Percentiles rank a stretch among this genome's conserved stretches.
Conservation (phyloP, 2,797 vertebrate genomes). For the Falco peregrinus region DNA sequence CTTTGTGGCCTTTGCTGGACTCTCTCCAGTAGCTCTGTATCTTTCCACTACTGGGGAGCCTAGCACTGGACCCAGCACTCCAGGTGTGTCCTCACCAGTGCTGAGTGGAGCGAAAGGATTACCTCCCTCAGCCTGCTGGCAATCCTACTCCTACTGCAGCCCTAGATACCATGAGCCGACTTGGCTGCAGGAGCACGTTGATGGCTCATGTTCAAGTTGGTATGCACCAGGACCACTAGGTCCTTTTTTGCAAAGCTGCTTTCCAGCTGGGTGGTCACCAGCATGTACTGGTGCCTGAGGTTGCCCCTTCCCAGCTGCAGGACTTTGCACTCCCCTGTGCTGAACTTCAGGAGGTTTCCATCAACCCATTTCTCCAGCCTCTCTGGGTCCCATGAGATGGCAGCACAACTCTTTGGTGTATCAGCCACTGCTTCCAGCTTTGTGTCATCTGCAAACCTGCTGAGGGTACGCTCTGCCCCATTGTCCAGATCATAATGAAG, state of each 20-base stretch:
- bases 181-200: not conserved
- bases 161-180: not conserved
- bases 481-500: not conserved
- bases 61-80: not conserved
- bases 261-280: not conserved
- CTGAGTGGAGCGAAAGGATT: too few species aligned
- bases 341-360: too few species aligned
- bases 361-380: too few species aligned
- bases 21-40: not conserved
- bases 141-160: not conserved
- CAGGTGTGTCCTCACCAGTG: too few species aligned
- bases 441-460: too few species aligned
- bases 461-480: too few species aligned
- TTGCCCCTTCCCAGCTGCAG: not conserved
- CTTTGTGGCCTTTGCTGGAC: not conserved
- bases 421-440: too few species aligned
- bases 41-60: not conserved
- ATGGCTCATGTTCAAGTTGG: not conserved
- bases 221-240: not conserved
- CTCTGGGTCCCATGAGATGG: too few species aligned
- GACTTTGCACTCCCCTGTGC: too few species aligned
- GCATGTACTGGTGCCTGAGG: not conserved
- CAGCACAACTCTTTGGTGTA: too few species aligned
- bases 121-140: not conserved
- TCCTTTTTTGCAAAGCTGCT: not conserved